Base-by-base conservation (phyloP, 2,113 vertebrate species). In the Crotalus viridis region DNA sequence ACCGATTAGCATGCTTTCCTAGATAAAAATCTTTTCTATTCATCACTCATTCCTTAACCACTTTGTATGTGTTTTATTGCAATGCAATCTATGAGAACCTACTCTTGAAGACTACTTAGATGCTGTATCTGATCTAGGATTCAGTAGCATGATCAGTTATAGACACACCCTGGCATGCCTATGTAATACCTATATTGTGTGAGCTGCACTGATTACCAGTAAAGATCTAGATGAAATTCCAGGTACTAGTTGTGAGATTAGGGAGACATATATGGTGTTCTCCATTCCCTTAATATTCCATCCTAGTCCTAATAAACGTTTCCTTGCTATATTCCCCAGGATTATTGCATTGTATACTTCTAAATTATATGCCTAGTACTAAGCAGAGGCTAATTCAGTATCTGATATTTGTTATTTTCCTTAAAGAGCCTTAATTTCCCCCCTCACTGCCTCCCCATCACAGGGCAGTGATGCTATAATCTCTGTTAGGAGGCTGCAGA, bases 401-500 rank as follows among this genome's bases (percentile, higher is more conserved):
- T 33, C 61, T 52, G n/a, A 56, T 33, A 33, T 46, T 43, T 95
- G 88, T 91, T 95, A 93, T 87, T 89, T 55, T 91, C 61, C 89
- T 22, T 64, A n/a, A n/a, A 21, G 13, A 94, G 3, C n/a, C 10
- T 87, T 89, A 92, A n/a, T 85, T 87, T 96, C 3, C 10, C 10
- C 10, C 28, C 10, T 64, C 0, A 0, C 64, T 69, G 13, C 64
- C 28, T 26, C 24, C 3, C 1, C 28, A 87, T 69, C 4, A 51
- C 69, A 81, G 33, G 74, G 33, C 17, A 81, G 6, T 43, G 33
- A 39, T 95, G 85, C 52, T 90, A 24, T 81, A 95, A 92, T 94
- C 57, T 92, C 13, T 93, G 92, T 94, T 92, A 92, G 89, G 87
- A 92, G 61, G 56, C 91, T 89, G 85, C 54, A 28, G 93, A 91